A percentile compares a stretch with the other conserved stretches of the same genome.
Conservation (phyloP, 2,888 invertebrate species). For the Dryadula phaetusa region DNA sequence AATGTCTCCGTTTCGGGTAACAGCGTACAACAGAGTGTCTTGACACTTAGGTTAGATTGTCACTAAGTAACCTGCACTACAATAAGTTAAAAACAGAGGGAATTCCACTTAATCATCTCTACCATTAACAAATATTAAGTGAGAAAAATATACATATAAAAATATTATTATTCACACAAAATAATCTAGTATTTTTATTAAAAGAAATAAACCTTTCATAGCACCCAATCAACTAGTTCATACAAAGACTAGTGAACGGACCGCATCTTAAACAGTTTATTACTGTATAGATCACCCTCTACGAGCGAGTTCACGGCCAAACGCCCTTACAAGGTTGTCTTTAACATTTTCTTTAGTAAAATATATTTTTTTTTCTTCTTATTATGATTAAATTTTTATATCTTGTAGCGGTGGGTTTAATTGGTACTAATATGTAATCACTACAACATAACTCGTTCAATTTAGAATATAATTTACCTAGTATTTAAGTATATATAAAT, state of each 20-base stretch:
- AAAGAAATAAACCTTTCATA: not conserved
- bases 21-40: too few relatives aligned
- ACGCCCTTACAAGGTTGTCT: slow-evolving; percentile 25
- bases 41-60: too few relatives aligned
- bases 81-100: too few relatives aligned
- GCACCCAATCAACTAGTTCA: slow-evolving; percentile 12
- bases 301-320: slow-evolving; percentile 26
- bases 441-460: too few relatives aligned
- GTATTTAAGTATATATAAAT: too few relatives aligned
- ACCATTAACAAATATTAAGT: too few relatives aligned
- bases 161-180: not conserved
- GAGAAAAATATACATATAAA: not conserved
- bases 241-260: slow-evolving; percentile 14
- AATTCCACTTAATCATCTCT: too few relatives aligned
- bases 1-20: too few relatives aligned
- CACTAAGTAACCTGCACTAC: too few relatives aligned
- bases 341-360: slow-evolving; percentile 5
- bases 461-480: too few relatives aligned
- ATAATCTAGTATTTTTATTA: slow-evolving; percentile 10
- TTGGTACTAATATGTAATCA: not conserved
- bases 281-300: slow-evolving; percentile 15
- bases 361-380: slow-evolving; percentile 4
- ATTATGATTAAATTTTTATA: slow-evolving; percentile 6
- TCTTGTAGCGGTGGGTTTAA: not conserved
- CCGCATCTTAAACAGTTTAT: slow-evolving; percentile 21